Percentiles rank a stretch among this genome's conserved stretches.
Conservation (phyloP, 1,140 invertebrate genomes). For the Sitodiplosis mosellana region DNA sequence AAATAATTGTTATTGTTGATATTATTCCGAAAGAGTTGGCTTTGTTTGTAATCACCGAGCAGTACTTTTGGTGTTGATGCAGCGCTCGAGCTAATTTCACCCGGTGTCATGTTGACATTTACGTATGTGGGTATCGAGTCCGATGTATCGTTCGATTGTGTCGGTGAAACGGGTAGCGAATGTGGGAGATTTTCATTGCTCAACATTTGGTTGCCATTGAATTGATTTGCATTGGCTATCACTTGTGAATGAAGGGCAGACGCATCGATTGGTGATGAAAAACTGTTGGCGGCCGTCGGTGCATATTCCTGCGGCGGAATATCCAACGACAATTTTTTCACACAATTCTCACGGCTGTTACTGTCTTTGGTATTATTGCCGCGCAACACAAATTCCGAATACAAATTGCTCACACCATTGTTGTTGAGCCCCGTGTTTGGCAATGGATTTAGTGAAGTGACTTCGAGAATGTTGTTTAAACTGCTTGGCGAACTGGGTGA, state of each 20-base stretch:
- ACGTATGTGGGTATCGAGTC: constrained; percentile 22
- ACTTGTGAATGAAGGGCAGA: neutral
- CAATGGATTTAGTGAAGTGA: constrained; percentile 27
- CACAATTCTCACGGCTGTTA: constrained; percentile 4
- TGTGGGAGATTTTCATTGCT: constrained; percentile 15
- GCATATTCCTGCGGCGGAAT: constrained; percentile 25
- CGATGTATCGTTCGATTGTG: constrained; percentile 18
- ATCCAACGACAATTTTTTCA: constrained; percentile 23
- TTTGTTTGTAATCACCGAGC: constrained; percentile 9
- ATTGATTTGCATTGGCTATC: neutral
- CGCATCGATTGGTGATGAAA: constrained; percentile 22
- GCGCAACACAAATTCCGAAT: constrained; percentile 24
- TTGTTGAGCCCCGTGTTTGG: constrained; percentile 9
- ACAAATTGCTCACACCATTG: constrained; percentile 5
- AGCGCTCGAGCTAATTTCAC: constrained; percentile 4
- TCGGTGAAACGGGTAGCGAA: constrained; percentile 26
- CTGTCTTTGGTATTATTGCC: constrained; percentile 30
- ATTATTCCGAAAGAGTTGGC: neutral
- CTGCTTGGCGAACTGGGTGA: constrained; percentile 32
- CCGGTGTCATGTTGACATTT: constrained; percentile 46
- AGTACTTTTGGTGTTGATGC: constrained; percentile 1
- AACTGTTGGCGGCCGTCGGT: constrained; percentile 24
- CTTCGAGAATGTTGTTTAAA: constrained; percentile 28
- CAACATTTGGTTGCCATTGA: constrained; percentile 3
- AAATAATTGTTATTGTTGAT: constrained; percentile 3